Conservation (phyloP, 2,113 vertebrate genomes). For the Corythaeola cristata region DNA sequence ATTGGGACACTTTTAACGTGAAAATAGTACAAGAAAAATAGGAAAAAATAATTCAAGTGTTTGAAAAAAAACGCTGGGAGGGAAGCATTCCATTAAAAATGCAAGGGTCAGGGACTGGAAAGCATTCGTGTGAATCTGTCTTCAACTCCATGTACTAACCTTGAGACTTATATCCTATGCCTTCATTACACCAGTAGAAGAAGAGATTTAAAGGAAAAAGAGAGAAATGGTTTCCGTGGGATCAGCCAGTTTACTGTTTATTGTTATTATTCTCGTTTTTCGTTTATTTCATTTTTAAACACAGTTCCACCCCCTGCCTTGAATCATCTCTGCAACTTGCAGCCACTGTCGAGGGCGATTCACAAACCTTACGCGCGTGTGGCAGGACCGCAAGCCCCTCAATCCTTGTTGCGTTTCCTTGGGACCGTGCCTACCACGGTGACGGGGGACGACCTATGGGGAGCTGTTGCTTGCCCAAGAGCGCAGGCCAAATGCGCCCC, state of each 20-base stretch:
- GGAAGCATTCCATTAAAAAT: constrained; percentile 48
- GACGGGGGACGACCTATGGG: background rate
- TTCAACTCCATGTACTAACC: constrained; percentile 23
- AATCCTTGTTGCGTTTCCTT: background rate
- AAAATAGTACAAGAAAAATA: constrained; percentile 46
- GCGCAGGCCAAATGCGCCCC: background rate
- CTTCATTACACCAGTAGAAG: background rate
- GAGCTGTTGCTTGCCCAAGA: background rate
- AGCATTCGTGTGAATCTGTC: background rate
- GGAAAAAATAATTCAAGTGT: constrained; percentile 8
- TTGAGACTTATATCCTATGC: background rate
- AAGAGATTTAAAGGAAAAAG: constrained; percentile 9
- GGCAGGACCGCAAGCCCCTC: background rate
- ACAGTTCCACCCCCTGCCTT: background rate
- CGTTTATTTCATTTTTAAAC: background rate
- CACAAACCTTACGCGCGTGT: background rate
- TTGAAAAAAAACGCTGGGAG: background rate
- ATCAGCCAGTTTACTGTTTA: constrained; percentile 26
- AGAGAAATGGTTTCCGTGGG: background rate
- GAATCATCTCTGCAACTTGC: background rate
- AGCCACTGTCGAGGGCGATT: background rate
- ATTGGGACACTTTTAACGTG: constrained; percentile 38
- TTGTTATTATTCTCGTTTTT: constrained; percentile 22
- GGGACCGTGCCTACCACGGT: background rate
- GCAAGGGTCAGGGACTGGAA: constrained; percentile 13